Percentiles rank a stretch among this genome's conserved stretches.
These are phyloP conservation scores for Tor tambroides DNA, from an alignment of 2,113 vertebrate species.

Conservation along the genomic window DNA sequence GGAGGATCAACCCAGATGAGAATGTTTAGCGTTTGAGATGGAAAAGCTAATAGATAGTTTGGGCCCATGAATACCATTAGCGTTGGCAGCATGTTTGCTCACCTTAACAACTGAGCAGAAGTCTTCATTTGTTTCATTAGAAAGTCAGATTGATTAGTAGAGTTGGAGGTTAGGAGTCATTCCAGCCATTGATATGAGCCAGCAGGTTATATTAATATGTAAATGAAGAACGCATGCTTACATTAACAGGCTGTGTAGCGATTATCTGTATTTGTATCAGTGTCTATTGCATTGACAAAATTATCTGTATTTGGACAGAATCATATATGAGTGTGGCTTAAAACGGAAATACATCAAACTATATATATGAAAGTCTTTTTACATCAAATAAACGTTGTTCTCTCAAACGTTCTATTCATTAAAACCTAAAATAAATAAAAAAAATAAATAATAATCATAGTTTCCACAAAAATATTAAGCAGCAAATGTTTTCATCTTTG, in stretches of 20 bases:
- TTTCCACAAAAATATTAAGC: too few species aligned
- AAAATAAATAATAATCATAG: too few species aligned
- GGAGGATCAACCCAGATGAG: conserved; percentile 54
- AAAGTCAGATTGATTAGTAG: background rate
- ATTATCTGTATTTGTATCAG: background rate
- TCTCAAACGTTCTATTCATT: too few species aligned
- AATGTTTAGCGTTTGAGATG: conserved; percentile 64
- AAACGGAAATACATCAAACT: too few species aligned
- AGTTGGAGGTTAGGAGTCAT: background rate
- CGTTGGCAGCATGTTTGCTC: background rate
- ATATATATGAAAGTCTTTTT: too few species aligned
- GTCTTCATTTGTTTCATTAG: background rate
- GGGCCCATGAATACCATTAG: conserved; percentile 65
- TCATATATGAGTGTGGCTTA: too few species aligned
- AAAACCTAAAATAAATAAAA: too few species aligned
- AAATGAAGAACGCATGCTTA: background rate
- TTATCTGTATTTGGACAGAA: background rate
- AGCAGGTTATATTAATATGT: background rate
- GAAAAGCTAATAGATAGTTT: conserved; percentile 63
- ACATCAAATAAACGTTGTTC: too few species aligned
- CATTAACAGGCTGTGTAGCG: background rate
- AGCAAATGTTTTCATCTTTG: too few species aligned
- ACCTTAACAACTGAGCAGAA: background rate
- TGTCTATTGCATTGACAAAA: background rate
- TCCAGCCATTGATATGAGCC: background rate